Base-by-base conservation (phyloP, 2,797 vertebrate species). In the Platalea minor region DNA sequence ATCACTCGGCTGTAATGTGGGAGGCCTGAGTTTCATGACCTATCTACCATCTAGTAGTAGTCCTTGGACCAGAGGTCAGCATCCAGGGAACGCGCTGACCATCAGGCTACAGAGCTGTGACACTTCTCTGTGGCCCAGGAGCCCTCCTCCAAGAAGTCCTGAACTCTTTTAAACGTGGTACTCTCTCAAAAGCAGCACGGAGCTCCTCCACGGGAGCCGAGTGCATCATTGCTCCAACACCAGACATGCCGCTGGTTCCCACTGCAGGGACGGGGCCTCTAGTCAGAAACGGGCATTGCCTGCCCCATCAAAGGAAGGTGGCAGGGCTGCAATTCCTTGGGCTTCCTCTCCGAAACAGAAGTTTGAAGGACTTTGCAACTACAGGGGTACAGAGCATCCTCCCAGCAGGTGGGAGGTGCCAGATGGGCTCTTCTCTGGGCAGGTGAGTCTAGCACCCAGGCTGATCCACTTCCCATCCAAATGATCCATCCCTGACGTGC, bases 1-100 rank as follows among this genome's bases (percentile, higher is more conserved):
- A 19, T 60, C 50, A 46, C 25, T 35, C 0, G 0, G 45, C 24
- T 83, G 43, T 41, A 77, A 88, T 2, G 7, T 54, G 33, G 46
- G 29, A 89, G 14, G 48, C 17, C n/a, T 16, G 43, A 88, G 43
- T 39, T 89, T 65, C 67, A 85, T 4, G 25, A 83, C 17, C 33
- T 41, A 24, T 26, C 56, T 45, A 69, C 31, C 26, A 41, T 12
- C 28, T 61, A 39, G 35, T 13, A 73, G 57, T 3, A 63, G 53
- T 25, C 35, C 24, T 48, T 23, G n/a, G 46, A 65, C 5, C 37
- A 69, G n/a, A 46, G 39, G 16, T 85, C 23, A 70, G 56, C 64
- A 83, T 69, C 23, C 37, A 80, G 13, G 25, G 56, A 63, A 63
- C 1, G 0, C 0, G 5, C 31, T 26, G 43, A 41, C 35, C 41